These are phyloP conservation scores for Eumaeus atala DNA, from an alignment of 1,140 invertebrate species.

Conservation along the genomic window DNA sequence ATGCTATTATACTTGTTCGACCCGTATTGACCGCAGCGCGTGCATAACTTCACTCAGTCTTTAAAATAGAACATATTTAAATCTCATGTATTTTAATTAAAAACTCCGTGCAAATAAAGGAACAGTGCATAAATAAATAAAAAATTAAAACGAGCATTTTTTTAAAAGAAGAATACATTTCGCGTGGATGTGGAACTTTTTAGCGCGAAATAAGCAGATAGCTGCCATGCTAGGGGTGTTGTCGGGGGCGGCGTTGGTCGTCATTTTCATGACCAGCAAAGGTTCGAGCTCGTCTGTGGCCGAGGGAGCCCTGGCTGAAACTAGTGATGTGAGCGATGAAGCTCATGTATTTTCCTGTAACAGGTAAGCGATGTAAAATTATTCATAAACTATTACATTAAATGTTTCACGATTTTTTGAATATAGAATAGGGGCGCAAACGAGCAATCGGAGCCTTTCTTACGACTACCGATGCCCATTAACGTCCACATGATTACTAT, in stretches of 20 bases:
- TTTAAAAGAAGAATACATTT: constrained; percentile 7
- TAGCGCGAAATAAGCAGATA: constrained; percentile 55
- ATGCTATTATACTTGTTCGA: constrained; percentile 32
- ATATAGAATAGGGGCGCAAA: no score
- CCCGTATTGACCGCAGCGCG: constrained; percentile 11
- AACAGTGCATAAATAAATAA: background rate
- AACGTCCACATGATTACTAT: no score
- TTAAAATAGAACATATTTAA: constrained; percentile 7
- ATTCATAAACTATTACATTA: no score
- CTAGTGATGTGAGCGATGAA: constrained; percentile 52
- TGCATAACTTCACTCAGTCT: background rate
- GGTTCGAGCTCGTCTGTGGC: constrained; percentile 35
- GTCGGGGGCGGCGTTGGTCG: constrained; percentile 43
- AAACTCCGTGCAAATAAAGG: background rate
- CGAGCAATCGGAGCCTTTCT: no score
- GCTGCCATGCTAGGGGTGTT: constrained; percentile 53
- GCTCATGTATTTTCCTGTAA: constrained; percentile 55
- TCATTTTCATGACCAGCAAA: constrained; percentile 50
- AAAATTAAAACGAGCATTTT: background rate
- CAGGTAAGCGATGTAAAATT: constrained; percentile 38
- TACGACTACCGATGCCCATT: no score
- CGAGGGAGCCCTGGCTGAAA: constrained; percentile 30
- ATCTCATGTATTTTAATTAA: constrained; percentile 10
- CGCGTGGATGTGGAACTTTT: constrained; percentile 60
- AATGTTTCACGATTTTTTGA: no score